Evolutionary conservation across 2,888 invertebrate species (phyloP).

Genomic region (Carterocephalus palaemon): DNA sequence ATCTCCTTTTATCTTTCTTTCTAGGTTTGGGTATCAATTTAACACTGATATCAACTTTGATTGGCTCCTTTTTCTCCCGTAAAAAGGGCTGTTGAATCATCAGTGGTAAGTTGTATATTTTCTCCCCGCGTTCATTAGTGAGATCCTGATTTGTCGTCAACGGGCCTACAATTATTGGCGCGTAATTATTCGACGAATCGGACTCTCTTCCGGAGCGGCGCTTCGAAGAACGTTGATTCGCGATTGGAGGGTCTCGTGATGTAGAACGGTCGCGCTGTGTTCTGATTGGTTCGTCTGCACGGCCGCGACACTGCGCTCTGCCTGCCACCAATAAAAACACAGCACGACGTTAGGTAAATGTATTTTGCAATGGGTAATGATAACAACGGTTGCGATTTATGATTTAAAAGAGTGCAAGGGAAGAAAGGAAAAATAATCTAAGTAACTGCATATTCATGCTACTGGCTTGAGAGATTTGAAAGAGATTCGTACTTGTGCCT

Average conservation of each 20-base stretch:
- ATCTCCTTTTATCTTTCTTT: conserved; percentile 65
- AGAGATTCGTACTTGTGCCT: conserved; percentile 89
- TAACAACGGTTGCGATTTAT: conserved; percentile 40
- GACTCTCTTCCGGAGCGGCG: conserved; percentile 77
- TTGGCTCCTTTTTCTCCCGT: conserved; percentile 83
- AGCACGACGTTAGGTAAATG: conserved; percentile 72
- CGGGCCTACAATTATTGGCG: conserved; percentile 70
- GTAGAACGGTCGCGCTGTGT: conserved; percentile 75
- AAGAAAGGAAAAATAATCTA: conserved; percentile 33
- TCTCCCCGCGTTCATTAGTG: conserved; percentile 61
- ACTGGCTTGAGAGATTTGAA: conserved; percentile 56
- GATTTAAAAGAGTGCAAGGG: conserved; percentile 21
- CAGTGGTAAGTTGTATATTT: conserved; percentile 68
- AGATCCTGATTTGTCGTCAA: conserved; percentile 76
- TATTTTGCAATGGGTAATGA: conserved; percentile 62
- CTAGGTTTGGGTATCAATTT: conserved; percentile 83
- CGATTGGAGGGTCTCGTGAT: conserved; percentile 57
- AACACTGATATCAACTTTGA: conserved; percentile 88
- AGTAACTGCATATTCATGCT: conserved; percentile 56
- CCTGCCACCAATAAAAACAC: conserved; percentile 80
- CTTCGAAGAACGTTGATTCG: conserved; percentile 60
- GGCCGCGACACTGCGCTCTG: conserved; percentile 77
- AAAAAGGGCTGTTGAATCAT: conserved; percentile 80
- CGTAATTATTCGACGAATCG: conserved; percentile 77
- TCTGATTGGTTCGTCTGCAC: conserved; percentile 78